These are phyloP conservation scores for Cirrhinus mrigala DNA, from an alignment of 2,797 vertebrate genomes.

Conservation along the genomic window DNA sequence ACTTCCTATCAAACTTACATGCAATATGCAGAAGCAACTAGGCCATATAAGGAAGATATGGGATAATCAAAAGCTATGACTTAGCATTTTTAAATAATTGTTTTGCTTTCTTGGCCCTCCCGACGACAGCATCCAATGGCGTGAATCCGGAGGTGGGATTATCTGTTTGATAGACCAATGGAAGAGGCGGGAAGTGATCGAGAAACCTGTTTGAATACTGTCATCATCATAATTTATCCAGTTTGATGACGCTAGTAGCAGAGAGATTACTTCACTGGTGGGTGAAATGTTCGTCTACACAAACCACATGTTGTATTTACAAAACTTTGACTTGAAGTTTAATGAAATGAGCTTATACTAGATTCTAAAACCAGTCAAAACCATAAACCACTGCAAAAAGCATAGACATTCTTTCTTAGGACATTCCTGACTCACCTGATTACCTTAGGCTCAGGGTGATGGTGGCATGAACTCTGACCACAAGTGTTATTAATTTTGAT, in stretches of 20 bases:
- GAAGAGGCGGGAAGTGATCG: not conserved
- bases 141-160: not conserved
- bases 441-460: too few species aligned
- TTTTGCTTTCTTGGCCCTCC: not conserved
- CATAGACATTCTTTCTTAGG: too few species aligned
- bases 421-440: too few species aligned
- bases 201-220: not conserved
- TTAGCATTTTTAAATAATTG: not conserved
- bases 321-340: not conserved
- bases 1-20: too few species aligned
- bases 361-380: not conserved
- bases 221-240: not conserved
- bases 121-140: not conserved
- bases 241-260: not conserved
- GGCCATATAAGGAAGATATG: not conserved
- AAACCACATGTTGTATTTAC: not conserved
- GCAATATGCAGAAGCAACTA: not conserved
- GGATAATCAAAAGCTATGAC: not conserved
- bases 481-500: not conserved
- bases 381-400: too few species aligned
- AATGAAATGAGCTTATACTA: not conserved
- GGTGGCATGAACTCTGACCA: not conserved
- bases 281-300: not conserved
- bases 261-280: not conserved
- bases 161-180: not conserved